Evolutionary conservation across 2,797 vertebrate species (phyloP).

Genomic region (Chelon auratus): DNA sequence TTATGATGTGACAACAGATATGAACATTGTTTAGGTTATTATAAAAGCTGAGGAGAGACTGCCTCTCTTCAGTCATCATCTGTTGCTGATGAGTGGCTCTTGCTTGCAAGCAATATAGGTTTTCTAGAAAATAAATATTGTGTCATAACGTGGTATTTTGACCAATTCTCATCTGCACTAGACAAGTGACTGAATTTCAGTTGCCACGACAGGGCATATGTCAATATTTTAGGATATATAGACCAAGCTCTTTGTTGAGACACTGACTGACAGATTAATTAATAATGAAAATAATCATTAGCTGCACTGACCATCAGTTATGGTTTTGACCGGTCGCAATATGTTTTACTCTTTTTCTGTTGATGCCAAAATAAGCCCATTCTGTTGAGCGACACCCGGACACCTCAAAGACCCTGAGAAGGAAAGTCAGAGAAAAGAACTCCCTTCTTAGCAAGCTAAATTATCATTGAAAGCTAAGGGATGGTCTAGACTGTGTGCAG

Average conservation of each 20-base stretch:
- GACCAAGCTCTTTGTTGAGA: not conserved
- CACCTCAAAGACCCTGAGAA: slow-evolving; percentile 1
- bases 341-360: not conserved
- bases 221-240: not conserved
- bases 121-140: no score
- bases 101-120: no score
- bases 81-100: no score
- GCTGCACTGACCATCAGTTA: not conserved
- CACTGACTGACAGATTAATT: not conserved
- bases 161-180: no score
- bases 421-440: slow-evolving; percentile 13
- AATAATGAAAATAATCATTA: not conserved
- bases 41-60: no score
- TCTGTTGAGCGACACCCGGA: slow-evolving; percentile 4
- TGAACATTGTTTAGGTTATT: no score
- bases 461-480: slow-evolving; percentile 39
- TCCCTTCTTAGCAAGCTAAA: slow-evolving; percentile 7
- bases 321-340: not conserved
- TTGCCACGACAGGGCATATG: not conserved
- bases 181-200: no score
- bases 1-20: no score
- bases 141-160: no score
- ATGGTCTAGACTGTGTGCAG: slow-evolving; percentile 31
- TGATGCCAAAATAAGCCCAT: not conserved
- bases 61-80: no score